phyloP scores from a whole-genome alignment of 2,113 vertebrate genomes.

The Heloderma charlesbogerti region DNA sequence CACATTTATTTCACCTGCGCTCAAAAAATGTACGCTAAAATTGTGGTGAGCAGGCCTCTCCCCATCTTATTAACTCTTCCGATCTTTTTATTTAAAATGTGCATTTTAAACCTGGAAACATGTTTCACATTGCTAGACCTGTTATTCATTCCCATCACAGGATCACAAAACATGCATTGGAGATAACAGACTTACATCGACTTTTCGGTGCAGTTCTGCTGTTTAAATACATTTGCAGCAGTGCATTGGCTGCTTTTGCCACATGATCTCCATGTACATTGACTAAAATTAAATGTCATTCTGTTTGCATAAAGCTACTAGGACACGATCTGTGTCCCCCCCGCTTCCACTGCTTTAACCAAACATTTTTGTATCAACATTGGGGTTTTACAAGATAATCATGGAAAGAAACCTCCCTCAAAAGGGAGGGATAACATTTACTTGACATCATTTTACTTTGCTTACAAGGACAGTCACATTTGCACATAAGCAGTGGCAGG shows the following conservation, averaged over 20 bases:
- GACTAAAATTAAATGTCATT: not conserved
- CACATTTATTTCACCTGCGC: constrained; percentile 26
- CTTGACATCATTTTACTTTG: not conserved
- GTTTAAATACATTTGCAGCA: not conserved
- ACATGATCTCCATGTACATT: not conserved
- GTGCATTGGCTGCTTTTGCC: not conserved
- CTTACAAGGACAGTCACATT: not conserved
- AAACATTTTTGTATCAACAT: not conserved
- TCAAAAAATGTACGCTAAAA: constrained; percentile 37
- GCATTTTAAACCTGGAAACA: not conserved
- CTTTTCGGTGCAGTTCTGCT: not conserved
- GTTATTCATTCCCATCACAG: not conserved
- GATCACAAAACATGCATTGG: not conserved
- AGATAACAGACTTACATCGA: not conserved
- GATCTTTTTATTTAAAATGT: not conserved
- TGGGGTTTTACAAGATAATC: not conserved
- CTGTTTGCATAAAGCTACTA: not conserved
- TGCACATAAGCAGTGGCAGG: no score
- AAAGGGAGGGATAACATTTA: not conserved
- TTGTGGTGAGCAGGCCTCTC: not conserved
- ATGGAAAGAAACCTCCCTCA: not conserved
- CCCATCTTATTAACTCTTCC: not conserved
- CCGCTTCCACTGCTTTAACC: not conserved
- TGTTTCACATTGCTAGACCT: not conserved
- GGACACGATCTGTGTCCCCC: no score